These are phyloP conservation scores for Luffia ferchaultella DNA, from an alignment of 2,888 invertebrate genomes.

Conservation along the genomic window DNA sequence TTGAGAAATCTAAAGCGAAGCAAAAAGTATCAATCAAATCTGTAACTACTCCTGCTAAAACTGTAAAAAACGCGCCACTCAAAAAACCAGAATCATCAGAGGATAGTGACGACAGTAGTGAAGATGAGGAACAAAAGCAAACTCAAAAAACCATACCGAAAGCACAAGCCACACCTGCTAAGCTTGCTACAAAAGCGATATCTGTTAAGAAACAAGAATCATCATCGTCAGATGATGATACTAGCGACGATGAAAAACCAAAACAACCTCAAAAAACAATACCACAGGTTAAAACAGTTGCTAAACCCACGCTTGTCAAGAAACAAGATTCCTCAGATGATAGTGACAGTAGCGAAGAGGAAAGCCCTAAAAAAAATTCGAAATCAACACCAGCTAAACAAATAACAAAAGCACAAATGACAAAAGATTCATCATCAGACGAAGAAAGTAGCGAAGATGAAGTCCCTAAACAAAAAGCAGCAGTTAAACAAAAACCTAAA, in stretches of 20 bases:
- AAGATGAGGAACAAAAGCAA: conserved; percentile 21
- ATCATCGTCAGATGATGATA: conserved; percentile 35
- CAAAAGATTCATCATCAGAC: conserved; percentile 32
- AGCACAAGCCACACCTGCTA: conserved; percentile 21
- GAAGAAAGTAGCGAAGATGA: conserved; percentile 18
- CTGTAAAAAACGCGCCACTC: conserved; percentile 8
- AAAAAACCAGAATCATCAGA: too few species aligned
- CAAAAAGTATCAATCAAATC: conserved; percentile 6
- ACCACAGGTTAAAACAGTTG: conserved; percentile 19
- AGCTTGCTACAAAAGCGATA: conserved; percentile 13
- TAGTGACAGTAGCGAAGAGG: conserved; percentile 18
- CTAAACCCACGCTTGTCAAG: conserved; percentile 14
- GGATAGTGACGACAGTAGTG: conserved; percentile 31
- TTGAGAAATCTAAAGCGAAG: conserved; percentile 15
- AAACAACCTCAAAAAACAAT: too few species aligned
- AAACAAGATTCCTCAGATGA: conserved; percentile 25
- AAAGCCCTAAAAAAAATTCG: conserved; percentile 11
- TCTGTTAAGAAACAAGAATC: conserved; percentile 23
- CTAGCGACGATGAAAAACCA: conserved; percentile 44
- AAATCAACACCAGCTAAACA: conserved; percentile 2
- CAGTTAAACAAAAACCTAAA: conserved; percentile 31
- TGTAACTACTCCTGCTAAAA: conserved; percentile 8
- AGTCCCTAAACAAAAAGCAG: conserved; percentile 23
- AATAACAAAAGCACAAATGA: conserved; percentile 15
- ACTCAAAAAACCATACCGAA: too few species aligned